Evolutionary conservation across 2,113 vertebrate species (phyloP), one percentile per base, ranked within the genome.

Genomic region (Pitta sordida): DNA sequence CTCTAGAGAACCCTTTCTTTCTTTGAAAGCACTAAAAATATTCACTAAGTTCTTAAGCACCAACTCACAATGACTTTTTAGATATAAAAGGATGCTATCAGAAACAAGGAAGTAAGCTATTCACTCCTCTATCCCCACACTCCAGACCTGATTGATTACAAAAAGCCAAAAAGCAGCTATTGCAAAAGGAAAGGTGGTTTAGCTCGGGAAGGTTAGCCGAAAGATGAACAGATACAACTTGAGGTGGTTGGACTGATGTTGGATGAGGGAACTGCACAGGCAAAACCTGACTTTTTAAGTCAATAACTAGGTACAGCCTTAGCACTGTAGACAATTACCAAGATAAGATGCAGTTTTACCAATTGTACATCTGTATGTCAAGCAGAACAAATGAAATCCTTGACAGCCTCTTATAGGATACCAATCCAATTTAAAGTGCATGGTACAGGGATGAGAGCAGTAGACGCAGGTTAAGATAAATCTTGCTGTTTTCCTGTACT

Each of bases 361-460:
- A 91, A 85, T 95, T 95, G 89, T 95, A 94, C 86, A 71, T 93
- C 88, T 90, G 90, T 91, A 87, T 89, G 94, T 96, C 94, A 97
- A 96, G 94, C 93, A 96, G 88, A 96, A 96, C 94, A 94, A 97
- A 94, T 94, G 77, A 91, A 96, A 96, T 96, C 88, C 91, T 85
- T 94, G 94, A 94, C 96, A 95, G 80, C 63, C 59, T 82, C 30
- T 95, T 96, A 94, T 44, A 96, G 94, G 90, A 93, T 95, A 95
- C 90, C 91, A 96, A 86, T 94, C 83, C 92, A 96, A 96, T 96
- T 96, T 96, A 94, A 96, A 96, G 92, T 91, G 85, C 85, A 81
- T 49, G 55, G 67, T 62, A 79, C n/a, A 64, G 68, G 80, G 74
- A 94, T 44, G 83, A 93, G 74, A 83, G 29, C 26, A 49, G 73